Base-by-base conservation (phyloP, 2,797 vertebrate species). In the Craterocephalus amniculus region DNA sequence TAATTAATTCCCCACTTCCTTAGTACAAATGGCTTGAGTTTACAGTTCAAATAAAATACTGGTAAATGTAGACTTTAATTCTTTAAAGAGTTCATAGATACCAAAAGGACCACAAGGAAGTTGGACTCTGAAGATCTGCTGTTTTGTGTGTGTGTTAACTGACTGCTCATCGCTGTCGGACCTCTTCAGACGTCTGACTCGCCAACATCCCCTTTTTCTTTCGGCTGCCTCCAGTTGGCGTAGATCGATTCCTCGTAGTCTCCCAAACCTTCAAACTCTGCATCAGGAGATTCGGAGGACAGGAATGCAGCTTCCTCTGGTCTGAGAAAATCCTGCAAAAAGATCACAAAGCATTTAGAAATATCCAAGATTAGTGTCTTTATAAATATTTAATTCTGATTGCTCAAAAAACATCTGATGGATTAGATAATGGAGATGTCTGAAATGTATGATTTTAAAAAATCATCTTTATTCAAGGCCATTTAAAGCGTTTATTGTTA, bases 201-300 rank as follows among this genome's bases (percentile, higher is more conserved):
- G 32, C 87, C 89, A 1, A 55, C 12, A 20, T 92, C 90, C 31
- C 89, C 87, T 82, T 90, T 91, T 22, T 82, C 86, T 45, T 66
- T 79, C 1, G 73, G 72, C 65, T 91, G 95, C 48, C 91, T 94
- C 91, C 96, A 95, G 89, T 93, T 93, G 0, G 96, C 87, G 0
- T 92, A 92, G 78, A 97, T 92, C 0, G 93, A 91, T n/a, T 97
- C 96, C 82, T 97, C 95, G 0, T 97, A 97, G 89, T 96, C 95
- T 0, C 96, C 96, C 4, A 93, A 81, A 0, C 95, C 95, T 74
- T 96, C 95, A 2, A 97, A 97, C 87, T 97, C 96, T 0, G 78
- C 31, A 0, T 97, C 96, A 0, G 85, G 86, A 9, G 86, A 94
- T 18, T 77, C 80, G 0, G 88, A 60, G 4, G 76, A 34, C n/a